Evolutionary conservation across 2,888 invertebrate species (phyloP).

Genomic region (Nephrotoma guestfalica): DNA sequence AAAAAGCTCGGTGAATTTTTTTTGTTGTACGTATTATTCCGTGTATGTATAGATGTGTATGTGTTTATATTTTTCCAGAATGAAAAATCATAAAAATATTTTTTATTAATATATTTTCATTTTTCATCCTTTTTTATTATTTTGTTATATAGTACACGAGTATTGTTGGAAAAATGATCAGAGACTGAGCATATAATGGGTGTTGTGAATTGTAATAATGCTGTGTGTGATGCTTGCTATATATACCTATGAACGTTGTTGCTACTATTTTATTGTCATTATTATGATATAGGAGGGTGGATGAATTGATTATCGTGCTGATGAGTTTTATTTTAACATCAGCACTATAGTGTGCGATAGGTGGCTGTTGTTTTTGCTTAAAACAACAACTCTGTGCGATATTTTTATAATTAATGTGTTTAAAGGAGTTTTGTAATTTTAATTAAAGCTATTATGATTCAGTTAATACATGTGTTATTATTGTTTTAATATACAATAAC

Average conservation of each 20-base stretch:
- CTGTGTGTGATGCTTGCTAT: not conserved
- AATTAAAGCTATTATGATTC: not conserved
- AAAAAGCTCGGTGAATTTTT: not conserved
- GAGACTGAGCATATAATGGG: not conserved
- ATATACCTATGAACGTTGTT: not conserved
- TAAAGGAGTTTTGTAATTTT: not conserved
- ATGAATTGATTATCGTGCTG: not conserved
- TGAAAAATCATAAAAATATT: not conserved
- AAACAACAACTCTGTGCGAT: not conserved
- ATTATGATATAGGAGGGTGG: not conserved
- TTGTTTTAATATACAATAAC: not conserved
- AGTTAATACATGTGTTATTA: not conserved
- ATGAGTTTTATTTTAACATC: not conserved
- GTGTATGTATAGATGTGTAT: not conserved
- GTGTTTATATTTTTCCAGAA: not conserved
- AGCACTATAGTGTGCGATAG: not conserved
- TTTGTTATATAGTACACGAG: no score
- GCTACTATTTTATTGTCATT: not conserved
- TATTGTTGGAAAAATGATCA: not conserved
- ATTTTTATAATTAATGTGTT: not conserved
- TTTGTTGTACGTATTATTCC: not conserved
- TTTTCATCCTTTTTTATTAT: not conserved
- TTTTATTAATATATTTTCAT: not conserved
- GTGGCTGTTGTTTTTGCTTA: not conserved
- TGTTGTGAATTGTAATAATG: not conserved